Base-by-base conservation (phyloP, 2,888 invertebrate genomes). In the Nemapogon koenigi region DNA sequence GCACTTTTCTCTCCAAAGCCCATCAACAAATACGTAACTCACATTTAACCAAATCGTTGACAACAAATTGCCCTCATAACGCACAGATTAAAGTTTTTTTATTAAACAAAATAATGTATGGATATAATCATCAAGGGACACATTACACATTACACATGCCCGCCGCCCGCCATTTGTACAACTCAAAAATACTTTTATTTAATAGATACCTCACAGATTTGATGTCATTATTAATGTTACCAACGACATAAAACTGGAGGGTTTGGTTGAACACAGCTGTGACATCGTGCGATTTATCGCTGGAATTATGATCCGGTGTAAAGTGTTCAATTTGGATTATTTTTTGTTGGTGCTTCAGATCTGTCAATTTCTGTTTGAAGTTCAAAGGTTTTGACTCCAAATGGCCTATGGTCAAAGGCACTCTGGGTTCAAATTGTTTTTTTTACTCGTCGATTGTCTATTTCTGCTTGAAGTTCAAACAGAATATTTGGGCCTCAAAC, bases 21-120 rank as follows among this genome's bases (percentile, higher is more conserved):
- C n/a, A n/a, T n/a, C n/a, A n/a, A n/a, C n/a, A n/a, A n/a, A n/a
- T n/a, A n/a, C n/a, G n/a, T n/a, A n/a, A n/a, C n/a, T n/a, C n/a
- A n/a, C n/a, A n/a, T n/a, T n/a, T n/a, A n/a, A n/a, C n/a, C n/a
- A n/a, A n/a, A n/a, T n/a, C n/a, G n/a, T n/a, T n/a, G n/a, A n/a
- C n/a, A n/a, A n/a, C n/a, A n/a, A n/a, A n/a, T n/a, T n/a, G n/a
- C n/a, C n/a, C n/a, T n/a, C n/a, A n/a, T n/a, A n/a, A n/a, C n/a
- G n/a, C n/a, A n/a, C n/a, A 73, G 73, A 76, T 76, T 76, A 75
- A 76, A 76, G 75, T 76, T 76, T 28, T 35, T 76, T 76, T 76
- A 76, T 75, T 76, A 76, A 76, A 75, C n/a, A 75, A 76, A 75
- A 75, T 75, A 76, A 76, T 75, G 75, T 75, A 73, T 70, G 64